These are phyloP conservation scores for Coenonympha arcania DNA, from an alignment of 2,888 invertebrate species.

Conservation along the genomic window DNA sequence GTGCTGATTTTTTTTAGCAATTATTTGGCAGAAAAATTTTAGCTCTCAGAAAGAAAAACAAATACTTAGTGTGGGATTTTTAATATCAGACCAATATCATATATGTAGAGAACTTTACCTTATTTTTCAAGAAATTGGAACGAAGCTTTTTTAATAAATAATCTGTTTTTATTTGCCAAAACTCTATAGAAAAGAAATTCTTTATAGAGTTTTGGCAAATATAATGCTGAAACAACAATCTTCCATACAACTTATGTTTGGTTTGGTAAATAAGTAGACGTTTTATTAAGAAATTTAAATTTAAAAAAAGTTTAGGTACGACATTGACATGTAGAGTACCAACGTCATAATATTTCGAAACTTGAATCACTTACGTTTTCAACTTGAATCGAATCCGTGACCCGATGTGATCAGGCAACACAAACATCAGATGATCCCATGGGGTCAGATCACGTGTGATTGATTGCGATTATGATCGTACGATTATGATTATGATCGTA, in stretches of 20 bases:
- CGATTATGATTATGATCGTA: constrained; percentile 12
- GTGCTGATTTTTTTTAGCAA: neutral
- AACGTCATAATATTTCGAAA: constrained; percentile 11
- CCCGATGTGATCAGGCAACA: constrained; percentile 14
- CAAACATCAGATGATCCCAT: constrained; percentile 13
- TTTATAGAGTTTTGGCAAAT: no score
- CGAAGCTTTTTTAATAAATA: neutral
- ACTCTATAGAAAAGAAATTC: no score
- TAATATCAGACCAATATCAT: no score
- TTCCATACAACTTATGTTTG: no score
- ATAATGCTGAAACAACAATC: no score
- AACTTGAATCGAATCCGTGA: constrained; percentile 7
- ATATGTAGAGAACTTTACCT: no score
- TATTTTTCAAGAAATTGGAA: neutral
- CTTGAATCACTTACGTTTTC: neutral
- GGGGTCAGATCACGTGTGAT: constrained; percentile 17
- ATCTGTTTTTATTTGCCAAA: no score
- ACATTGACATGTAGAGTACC: neutral
- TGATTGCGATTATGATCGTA: constrained; percentile 14
- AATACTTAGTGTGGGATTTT: neutral
- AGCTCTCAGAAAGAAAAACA: neutral
- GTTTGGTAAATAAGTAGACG: no score
- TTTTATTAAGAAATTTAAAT: no score
- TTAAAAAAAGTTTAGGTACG: no score
- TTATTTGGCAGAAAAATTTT: neutral